Conservation (phyloP, 92 coral and sea anemone genomes). For the Nematostella vectensis region DNA sequence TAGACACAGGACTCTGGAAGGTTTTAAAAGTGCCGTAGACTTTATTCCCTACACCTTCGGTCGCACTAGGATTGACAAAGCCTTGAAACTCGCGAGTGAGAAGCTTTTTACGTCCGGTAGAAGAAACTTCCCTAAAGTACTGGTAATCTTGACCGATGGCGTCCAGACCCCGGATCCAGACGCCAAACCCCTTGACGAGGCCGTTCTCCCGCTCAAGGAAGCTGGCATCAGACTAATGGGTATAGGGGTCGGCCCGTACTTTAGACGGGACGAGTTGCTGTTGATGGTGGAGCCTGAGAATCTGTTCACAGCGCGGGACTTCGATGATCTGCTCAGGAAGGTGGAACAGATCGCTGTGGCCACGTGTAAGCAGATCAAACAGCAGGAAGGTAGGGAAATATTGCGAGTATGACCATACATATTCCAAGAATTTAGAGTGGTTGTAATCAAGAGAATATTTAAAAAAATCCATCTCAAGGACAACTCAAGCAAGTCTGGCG, state of each 20-base stretch:
- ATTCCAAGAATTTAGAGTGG: no score
- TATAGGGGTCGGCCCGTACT: slow-evolving; percentile 51
- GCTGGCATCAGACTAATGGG: slow-evolving; percentile 54
- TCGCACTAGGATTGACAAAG: slow-evolving; percentile 31
- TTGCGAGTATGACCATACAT: no score
- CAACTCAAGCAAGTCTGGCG: no score
- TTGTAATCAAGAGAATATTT: no score
- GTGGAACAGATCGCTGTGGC: slow-evolving; percentile 36
- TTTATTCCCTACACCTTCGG: slow-evolving; percentile 26
- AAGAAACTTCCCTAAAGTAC: slow-evolving; percentile 41
- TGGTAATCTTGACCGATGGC: slow-evolving; percentile 67
- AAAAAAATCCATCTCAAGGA: no score
- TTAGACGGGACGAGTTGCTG: slow-evolving; percentile 42
- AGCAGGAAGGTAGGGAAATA: slow-evolving; percentile 21
- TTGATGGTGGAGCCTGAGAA: slow-evolving; percentile 56
- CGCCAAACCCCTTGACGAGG: slow-evolving; percentile 38
- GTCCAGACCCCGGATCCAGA: slow-evolving; percentile 60
- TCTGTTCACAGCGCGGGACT: slow-evolving; percentile 43
- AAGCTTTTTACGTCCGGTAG: slow-evolving; percentile 55
- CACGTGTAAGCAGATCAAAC: slow-evolving; percentile 17
- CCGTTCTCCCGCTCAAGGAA: slow-evolving; percentile 45
- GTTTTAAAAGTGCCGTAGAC: slow-evolving; percentile 15
- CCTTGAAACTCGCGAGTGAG: slow-evolving; percentile 13
- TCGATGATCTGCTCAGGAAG: slow-evolving; percentile 59
- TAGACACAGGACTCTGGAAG: slow-evolving; percentile 7